Evolutionary conservation across 2,797 vertebrate species (phyloP), one percentile per base, ranked within the genome.

Genomic region (Babyrousa celebensis): DNA sequence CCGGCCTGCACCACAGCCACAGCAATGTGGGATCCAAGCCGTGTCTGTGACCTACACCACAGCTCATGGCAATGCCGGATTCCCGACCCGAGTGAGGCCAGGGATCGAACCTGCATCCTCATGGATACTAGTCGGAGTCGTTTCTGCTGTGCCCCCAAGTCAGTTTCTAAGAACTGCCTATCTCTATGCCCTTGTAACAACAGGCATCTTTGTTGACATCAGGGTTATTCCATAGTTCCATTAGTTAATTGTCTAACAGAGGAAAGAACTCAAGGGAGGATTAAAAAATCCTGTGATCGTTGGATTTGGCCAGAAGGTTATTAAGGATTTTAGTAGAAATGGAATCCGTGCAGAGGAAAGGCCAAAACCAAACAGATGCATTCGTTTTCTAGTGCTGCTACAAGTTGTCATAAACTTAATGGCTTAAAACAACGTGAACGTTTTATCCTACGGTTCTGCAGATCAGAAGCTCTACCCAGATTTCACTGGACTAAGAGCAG

Each of bases 171-270:
- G 91, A 93, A 52, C 54, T 85, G 27, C 14, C 20, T 89, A 43
- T 17, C 20, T 72, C 79, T 82, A 56, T 91, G 60, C 20, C 36
- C 8, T 68, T 32, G 27, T 52, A 54, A 75, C 20, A 87, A 52
- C 32, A 72, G 54, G 5, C 27, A 72, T 20, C 17, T 83, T 89
- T 68, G 52, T 79, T 72, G 72, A 54, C 84, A 89, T 92, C 27
- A 67, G 9, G 5, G 20, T 67, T 96, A 88, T 75, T 84, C 70
- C 27, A 4, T 52, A 72, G 56, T 75, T 85, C 36, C 10, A 15
- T 80, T 89, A 79, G 63, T 29, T 94, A 93, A 94, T 95, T 83
- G 86, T 48, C 63, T 90, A 70, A 75, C 54, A 90, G 29, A 63
- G 60, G 78, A 74, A 93, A 84, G 56, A 58, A 84, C 52, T 80